phyloP scores from a whole-genome alignment of 2,797 vertebrate genomes.

The Naso thynnoides region DNA sequence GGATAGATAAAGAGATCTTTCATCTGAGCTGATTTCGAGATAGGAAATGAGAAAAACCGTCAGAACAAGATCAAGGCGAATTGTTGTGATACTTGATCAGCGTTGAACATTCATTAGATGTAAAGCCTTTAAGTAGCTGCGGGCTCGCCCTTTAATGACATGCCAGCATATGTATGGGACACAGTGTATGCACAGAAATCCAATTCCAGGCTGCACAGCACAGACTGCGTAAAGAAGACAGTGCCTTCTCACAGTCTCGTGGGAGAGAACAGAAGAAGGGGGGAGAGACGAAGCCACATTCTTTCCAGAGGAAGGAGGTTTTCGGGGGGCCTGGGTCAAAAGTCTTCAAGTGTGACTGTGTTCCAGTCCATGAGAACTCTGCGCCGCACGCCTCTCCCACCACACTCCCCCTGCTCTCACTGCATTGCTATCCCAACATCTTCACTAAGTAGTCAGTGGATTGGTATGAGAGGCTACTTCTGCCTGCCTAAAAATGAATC shows the following conservation, averaged over 20 bases:
- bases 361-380: conserved; percentile 79
- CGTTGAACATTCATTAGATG: neutral
- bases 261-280: conserved; percentile 55
- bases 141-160: conserved; percentile 1
- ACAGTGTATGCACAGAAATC: conserved; percentile 48
- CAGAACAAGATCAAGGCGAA: neutral
- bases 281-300: conserved; percentile 73
- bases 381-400: conserved; percentile 70
- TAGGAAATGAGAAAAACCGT: neutral
- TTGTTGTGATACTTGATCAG: neutral
- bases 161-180: conserved; percentile 40
- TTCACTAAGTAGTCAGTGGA: conserved; percentile 44
- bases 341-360: conserved; percentile 72
- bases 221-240: conserved; percentile 44
- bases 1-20: neutral
- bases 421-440: conserved; percentile 48
- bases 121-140: neutral
- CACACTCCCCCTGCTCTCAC: conserved; percentile 49
- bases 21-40: neutral
- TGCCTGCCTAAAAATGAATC: neutral
- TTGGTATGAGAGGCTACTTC: conserved; percentile 35
- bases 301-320: conserved; percentile 84
- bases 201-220: conserved; percentile 43
- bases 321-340: conserved; percentile 80
- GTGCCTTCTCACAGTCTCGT: conserved; percentile 65